Evolutionary conservation across 2,888 invertebrate species (phyloP).

Genomic region (Salticus scenicus): DNA sequence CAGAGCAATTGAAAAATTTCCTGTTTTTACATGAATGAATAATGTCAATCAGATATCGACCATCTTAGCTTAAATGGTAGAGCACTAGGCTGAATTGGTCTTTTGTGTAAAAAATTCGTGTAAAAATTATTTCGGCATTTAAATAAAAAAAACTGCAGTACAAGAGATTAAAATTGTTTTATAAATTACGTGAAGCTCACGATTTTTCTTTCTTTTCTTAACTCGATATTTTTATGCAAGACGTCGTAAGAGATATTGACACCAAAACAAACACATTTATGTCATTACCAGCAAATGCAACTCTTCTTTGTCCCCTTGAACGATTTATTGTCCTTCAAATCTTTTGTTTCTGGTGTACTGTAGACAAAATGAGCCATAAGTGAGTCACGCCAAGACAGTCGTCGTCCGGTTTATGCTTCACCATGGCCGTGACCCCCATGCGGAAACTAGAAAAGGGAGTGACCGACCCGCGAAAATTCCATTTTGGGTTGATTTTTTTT

Average conservation of each 20-base stretch:
- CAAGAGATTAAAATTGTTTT: no score
- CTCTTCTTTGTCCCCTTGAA: background rate
- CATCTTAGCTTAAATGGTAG: no score
- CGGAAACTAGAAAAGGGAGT: background rate
- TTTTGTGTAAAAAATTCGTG: no score
- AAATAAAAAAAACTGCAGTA: no score
- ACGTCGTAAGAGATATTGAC: background rate
- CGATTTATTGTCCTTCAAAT: background rate
- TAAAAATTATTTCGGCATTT: no score
- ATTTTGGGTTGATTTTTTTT: background rate
- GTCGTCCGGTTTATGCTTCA: background rate
- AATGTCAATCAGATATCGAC: no score
- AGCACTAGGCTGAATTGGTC: no score
- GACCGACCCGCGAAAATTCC: background rate
- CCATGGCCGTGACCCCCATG: constrained; percentile 7
- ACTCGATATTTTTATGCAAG: no score
- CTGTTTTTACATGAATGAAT: no score
- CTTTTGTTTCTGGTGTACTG: background rate
- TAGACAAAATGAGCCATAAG: background rate
- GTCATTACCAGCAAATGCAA: background rate
- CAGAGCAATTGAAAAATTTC: no score
- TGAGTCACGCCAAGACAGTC: background rate
- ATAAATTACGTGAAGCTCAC: no score
- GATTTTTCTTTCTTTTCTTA: no score
- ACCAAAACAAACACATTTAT: background rate